Evolutionary conservation across 2,113 vertebrate genomes (phyloP).

Genomic region (Beaufortia kweichowensis): DNA sequence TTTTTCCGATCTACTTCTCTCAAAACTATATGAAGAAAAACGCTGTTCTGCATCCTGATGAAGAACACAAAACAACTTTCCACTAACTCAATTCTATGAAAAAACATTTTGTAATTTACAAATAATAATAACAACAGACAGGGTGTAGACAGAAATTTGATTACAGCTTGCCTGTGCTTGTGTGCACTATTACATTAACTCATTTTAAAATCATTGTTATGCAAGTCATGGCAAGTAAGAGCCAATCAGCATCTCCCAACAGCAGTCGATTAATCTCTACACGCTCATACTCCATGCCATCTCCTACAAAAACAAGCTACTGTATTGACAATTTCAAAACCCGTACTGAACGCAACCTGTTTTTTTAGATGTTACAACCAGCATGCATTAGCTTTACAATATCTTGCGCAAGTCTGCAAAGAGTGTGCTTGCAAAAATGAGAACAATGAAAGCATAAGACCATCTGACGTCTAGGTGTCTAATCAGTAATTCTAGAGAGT

Average conservation of each 20-base stretch:
- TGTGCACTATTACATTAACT: constrained; percentile 3
- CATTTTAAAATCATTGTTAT: constrained; percentile 3
- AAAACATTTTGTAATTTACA: neutral
- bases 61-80: neutral
- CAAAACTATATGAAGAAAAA: no score
- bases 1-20: neutral
- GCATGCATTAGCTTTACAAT: neutral
- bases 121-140: constrained; percentile 3
- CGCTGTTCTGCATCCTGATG: constrained; percentile 14
- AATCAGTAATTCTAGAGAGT: constrained; percentile 13
- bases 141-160: neutral
- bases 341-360: neutral
- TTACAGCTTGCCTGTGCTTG: neutral
- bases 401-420: no score
- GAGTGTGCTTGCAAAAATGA: constrained; percentile 16
- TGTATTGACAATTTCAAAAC: neutral
- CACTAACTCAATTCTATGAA: neutral
- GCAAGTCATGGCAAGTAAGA: constrained; percentile 14
- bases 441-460: constrained; percentile 24
- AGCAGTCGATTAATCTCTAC: constrained; percentile 7
- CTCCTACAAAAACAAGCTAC: neutral
- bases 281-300: neutral
- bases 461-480: constrained; percentile 18
- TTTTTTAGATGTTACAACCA: neutral
- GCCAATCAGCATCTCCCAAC: constrained; percentile 3